Percentiles rank a stretch among this genome's conserved stretches.
phyloP scores from a whole-genome alignment of 1,140 invertebrate species.

The Steinernema feltiae region DNA sequence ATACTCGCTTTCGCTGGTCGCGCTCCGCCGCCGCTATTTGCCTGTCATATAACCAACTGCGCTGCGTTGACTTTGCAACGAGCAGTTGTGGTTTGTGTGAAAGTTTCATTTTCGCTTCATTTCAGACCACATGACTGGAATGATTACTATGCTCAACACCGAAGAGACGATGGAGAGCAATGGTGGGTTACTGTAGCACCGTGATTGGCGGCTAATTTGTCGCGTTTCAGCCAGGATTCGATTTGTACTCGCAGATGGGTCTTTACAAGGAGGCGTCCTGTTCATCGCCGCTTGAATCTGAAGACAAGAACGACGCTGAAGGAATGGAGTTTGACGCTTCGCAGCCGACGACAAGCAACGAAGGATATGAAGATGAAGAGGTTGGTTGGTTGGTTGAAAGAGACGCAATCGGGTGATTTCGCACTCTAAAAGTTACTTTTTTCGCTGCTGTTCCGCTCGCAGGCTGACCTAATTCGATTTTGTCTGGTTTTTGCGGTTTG shows the following conservation, averaged over 20 bases:
- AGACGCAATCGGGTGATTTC: too few relatives aligned
- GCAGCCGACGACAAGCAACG: neutral
- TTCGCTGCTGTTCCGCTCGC: too few relatives aligned
- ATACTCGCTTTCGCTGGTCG: too few relatives aligned
- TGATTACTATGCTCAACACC: neutral
- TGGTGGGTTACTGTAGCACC: neutral
- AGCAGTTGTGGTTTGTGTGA: too few relatives aligned
- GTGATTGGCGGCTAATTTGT: neutral
- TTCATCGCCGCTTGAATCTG: neutral
- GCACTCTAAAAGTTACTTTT: too few relatives aligned
- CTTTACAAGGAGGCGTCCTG: neutral
- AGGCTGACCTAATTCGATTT: too few relatives aligned
- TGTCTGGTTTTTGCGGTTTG: too few relatives aligned
- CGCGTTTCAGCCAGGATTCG: neutral
- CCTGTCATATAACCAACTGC: neutral
- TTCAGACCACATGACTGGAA: constrained; percentile 1
- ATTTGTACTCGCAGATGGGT: neutral
- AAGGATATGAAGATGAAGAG: neutral
- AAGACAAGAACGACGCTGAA: neutral
- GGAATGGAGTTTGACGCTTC: neutral
- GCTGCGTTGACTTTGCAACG: too few relatives aligned
- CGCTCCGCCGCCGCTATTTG: neutral
- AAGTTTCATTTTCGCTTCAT: too few relatives aligned
- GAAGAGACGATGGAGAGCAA: neutral
- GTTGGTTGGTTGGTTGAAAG: too few relatives aligned